These are phyloP conservation scores for Stichodactyla helianthus DNA, from an alignment of 64 coral and sea anemone species.

Conservation along the genomic window DNA sequence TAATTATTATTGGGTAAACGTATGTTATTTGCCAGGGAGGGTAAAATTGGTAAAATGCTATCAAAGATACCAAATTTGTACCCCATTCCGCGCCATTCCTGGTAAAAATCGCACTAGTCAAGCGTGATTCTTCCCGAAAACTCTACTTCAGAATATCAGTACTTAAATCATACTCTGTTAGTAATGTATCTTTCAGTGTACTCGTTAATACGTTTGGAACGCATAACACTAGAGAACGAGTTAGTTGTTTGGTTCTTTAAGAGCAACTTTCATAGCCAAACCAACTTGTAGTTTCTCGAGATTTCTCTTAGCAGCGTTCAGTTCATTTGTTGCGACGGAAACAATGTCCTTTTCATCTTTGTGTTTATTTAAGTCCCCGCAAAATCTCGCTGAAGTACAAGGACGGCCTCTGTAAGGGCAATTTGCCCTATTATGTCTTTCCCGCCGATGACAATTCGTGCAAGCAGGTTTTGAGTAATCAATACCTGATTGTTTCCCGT, in stretches of 20 bases:
- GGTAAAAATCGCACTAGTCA: too few species aligned
- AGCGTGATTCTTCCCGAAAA: too few species aligned
- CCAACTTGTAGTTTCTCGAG: background rate
- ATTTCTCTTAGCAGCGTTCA: background rate
- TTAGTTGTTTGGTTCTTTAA: slow-evolving; percentile 20
- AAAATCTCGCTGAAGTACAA: slow-evolving; percentile 1
- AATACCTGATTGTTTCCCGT: background rate
- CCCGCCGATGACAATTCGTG: slow-evolving; percentile 1
- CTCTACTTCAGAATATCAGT: too few species aligned
- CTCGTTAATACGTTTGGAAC: slow-evolving; percentile 20
- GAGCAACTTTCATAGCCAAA: slow-evolving; percentile 1
- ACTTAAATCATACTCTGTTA: too few species aligned
- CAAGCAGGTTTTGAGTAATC: slow-evolving; percentile 27
- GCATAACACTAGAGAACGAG: slow-evolving; percentile 6
- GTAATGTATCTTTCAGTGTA: slow-evolving; percentile 16
- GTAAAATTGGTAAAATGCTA: too few species aligned
- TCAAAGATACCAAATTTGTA: too few species aligned
- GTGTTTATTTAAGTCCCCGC: slow-evolving; percentile 5
- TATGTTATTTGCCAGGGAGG: too few species aligned
- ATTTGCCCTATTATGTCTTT: slow-evolving; percentile 20
- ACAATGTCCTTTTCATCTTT: slow-evolving; percentile 23
- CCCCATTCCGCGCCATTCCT: too few species aligned
- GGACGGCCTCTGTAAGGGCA: slow-evolving; percentile 20
- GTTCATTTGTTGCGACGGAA: background rate
- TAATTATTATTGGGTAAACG: too few species aligned